Evolutionary conservation across 2,888 invertebrate genomes (phyloP).

Genomic region (Cerastis rubricosa): DNA sequence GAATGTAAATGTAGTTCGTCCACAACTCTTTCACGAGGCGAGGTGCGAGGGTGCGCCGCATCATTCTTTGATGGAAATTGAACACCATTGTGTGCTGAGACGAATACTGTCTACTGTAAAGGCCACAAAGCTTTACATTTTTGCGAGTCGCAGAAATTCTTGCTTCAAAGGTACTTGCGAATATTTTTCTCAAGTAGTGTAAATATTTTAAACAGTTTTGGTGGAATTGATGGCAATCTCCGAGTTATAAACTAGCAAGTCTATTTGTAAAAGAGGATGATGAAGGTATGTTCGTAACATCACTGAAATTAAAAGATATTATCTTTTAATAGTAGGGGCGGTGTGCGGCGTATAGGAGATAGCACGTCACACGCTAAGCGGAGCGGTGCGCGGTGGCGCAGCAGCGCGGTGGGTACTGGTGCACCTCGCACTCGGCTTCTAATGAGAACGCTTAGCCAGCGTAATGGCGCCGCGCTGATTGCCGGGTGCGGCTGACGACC

Average conservation of each 20-base stretch:
- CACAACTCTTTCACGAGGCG: conserved; percentile 15
- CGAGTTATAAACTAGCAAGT: conserved; percentile 8
- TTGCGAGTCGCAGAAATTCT: conserved; percentile 14
- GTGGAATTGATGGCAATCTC: conserved; percentile 6
- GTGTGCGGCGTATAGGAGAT: conserved; percentile 57
- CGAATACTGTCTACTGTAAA: conserved; percentile 62
- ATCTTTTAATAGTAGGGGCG: conserved; percentile 76
- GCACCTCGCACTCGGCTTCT: conserved; percentile 76
- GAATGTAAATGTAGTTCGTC: conserved; percentile 42
- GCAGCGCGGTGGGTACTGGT: conserved; percentile 53
- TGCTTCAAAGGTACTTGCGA: not conserved
- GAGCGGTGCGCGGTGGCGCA: conserved; percentile 28
- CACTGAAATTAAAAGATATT: conserved; percentile 78
- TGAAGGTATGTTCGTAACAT: conserved; percentile 57
- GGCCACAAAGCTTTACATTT: conserved; percentile 68
- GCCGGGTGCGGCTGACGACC: conserved; percentile 75
- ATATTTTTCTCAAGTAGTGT: not conserved
- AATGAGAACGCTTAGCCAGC: conserved; percentile 84
- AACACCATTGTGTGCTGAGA: conserved; percentile 75
- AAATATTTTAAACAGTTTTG: conserved; percentile 6
- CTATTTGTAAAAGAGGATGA: conserved; percentile 35
- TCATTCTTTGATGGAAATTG: conserved; percentile 77
- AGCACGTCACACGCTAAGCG: conserved; percentile 61
- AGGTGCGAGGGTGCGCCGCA: conserved; percentile 11
- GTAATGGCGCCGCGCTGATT: conserved; percentile 83